Evolutionary conservation across 2,888 invertebrate species (phyloP), one percentile per base, ranked within the genome.

Genomic region (Marasmarcha lunaedactyla): DNA sequence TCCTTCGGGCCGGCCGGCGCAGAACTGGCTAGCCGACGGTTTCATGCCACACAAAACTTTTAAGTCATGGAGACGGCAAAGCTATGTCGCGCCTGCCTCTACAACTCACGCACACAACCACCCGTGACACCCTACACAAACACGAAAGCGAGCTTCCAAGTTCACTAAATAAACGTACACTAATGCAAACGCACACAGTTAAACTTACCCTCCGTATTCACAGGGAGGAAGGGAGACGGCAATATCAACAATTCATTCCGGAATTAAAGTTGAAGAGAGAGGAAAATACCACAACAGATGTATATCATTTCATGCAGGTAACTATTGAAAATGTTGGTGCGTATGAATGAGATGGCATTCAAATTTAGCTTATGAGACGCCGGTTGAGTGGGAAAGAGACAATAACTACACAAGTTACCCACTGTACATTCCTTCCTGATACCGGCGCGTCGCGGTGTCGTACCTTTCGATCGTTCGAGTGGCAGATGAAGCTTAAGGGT

Each of bases 401-500:
- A 63, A 78, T 64, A 68, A 73, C 61, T 74, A 68, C 77, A 76
- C 76, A 77, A 81, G 81, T 81, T 74, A 79, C 81, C 78, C 79
- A 73, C 73, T 76, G 76, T 81, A 76, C 81, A 83, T 83, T 83
- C 83, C 83, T 81, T 79, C 77, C 79, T 79, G 79, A 81, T 83
- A 81, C 79, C 74, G 74, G 72, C 71, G 67, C 65, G 64, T 63
- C 66, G 76, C 71, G 30, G 14, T 34, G 34, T 34, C 74, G 78
- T 83, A 81, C 83, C 83, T 81, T 83, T 83, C 83, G 81, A 83
- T 81, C 83, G 81, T 74, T 83, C 81, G 79, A 83, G 81, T 83
- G 81, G 81, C 81, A 79, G 83, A 81, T 83, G 81, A 81, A 79
- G 76, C 76, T 72, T 74, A 68, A 83, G 83, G 83, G 83, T 57